Conservation (phyloP, 2,888 invertebrate species). For the Copidosoma aretas region DNA sequence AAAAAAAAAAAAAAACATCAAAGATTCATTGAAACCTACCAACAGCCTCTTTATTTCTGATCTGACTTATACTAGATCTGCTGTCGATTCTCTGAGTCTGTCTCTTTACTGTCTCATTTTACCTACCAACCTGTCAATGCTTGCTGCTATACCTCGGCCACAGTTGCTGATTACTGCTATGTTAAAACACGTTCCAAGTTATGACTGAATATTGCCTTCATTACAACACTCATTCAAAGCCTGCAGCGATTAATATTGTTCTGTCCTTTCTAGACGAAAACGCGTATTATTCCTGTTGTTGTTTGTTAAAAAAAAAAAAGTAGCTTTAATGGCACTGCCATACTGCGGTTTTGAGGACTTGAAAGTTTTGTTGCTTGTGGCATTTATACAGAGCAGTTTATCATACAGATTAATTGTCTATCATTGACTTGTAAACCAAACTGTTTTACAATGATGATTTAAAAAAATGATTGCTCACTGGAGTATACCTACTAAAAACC, state of each 20-base stretch:
- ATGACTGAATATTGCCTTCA: slow-evolving; percentile 54
- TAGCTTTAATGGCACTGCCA: slow-evolving; percentile 37
- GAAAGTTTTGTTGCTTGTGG: slow-evolving; percentile 22
- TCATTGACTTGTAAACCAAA: no score
- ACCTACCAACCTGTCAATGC: slow-evolving; percentile 60
- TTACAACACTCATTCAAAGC: slow-evolving; percentile 51
- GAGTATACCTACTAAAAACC: no score
- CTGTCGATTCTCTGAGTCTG: slow-evolving; percentile 41
- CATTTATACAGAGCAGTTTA: no score
- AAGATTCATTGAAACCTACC: slow-evolving; percentile 18
- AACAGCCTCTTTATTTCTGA: slow-evolving; percentile 28
- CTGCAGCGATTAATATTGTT: slow-evolving; percentile 41
- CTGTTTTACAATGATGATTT: no score
- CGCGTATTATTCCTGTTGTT: slow-evolving; percentile 19
- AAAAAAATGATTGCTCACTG: no score
- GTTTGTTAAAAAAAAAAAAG: slow-evolving; percentile 11
- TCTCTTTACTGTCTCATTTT: slow-evolving; percentile 53
- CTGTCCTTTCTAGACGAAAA: slow-evolving; percentile 18
- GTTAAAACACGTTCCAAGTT: slow-evolving; percentile 54
- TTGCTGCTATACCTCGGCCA: slow-evolving; percentile 62
- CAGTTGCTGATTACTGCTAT: slow-evolving; percentile 59
- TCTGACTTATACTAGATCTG: slow-evolving; percentile 18
- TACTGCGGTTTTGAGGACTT: slow-evolving; percentile 33
- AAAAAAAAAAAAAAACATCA: no score
- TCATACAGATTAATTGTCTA: no score